Percentiles rank a stretch among this genome's conserved stretches.
phyloP scores from a whole-genome alignment of 2,797 vertebrate genomes.

The Protonibea diacanthus region DNA sequence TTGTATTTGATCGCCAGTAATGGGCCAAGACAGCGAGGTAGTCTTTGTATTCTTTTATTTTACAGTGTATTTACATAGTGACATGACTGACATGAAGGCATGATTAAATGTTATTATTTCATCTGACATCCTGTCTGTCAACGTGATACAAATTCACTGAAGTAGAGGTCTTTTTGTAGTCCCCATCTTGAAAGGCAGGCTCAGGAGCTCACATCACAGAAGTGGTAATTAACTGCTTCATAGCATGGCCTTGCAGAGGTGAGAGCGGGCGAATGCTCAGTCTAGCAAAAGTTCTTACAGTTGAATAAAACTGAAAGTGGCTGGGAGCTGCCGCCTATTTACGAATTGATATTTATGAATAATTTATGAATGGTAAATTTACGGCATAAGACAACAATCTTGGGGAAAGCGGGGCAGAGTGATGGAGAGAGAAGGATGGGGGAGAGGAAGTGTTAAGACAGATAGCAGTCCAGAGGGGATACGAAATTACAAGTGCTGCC shows the following conservation, averaged over 20 bases:
- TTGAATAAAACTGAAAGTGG: conserved; percentile 39
- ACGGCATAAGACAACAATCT: conserved; percentile 32
- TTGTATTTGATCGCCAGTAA: conserved; percentile 54
- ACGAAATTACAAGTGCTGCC: conserved; percentile 54
- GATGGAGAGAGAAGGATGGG: conserved; percentile 15
- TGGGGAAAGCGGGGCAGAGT: conserved; percentile 9
- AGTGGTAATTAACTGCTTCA: conserved; percentile 54
- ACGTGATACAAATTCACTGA: conserved; percentile 39
- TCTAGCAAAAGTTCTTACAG: conserved; percentile 34
- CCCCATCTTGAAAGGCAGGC: conserved; percentile 37
- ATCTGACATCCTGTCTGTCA: conserved; percentile 53
- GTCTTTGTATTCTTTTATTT: conserved; percentile 50
- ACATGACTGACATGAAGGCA: conserved; percentile 44
- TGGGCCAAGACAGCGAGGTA: conserved; percentile 25
- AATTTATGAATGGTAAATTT: conserved; percentile 54
- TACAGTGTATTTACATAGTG: conserved; percentile 47
- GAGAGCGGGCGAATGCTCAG: conserved; percentile 38
- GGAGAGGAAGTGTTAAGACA: conserved; percentile 32
- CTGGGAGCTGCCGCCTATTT: conserved; percentile 49
- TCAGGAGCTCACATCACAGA: conserved; percentile 44
- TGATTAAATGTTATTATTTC: conserved; percentile 57
- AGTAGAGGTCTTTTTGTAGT: conserved; percentile 17
- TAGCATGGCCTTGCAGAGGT: conserved; percentile 44
- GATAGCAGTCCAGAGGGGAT: conserved; percentile 49
- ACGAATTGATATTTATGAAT: conserved; percentile 57